Evolutionary conservation across 2,888 invertebrate genomes (phyloP), one percentile per base, ranked within the genome.

Genomic region (Boloria euphrosyne): DNA sequence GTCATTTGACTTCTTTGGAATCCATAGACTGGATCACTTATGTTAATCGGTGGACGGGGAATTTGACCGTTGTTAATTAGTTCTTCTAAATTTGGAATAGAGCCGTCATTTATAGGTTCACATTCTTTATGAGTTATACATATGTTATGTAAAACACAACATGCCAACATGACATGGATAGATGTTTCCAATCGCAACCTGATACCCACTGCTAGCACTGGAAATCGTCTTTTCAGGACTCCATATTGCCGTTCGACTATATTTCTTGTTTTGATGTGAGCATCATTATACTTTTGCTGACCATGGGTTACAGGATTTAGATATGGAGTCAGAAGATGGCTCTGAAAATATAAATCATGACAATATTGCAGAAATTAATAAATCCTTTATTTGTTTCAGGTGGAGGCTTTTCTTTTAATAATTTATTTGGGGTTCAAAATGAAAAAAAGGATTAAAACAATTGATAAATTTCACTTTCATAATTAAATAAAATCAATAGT

Each of bases 131-230:
- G 53, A 52, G 50, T 31, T n/a, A 54, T 69, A 31, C 69, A 71
- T 13, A 73, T 62, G 58, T 74, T 72, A 52, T 72, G 74, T 43
- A 74, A 69, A 38, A 72, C 61, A 57, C 64, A 66, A 38, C 73
- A 73, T 4, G 73, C 70, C n/a, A 72, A 5, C 31, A 73, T 68
- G 38, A 72, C 67, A 57, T 68, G 68, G 3, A 60, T 43, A 16
- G 70, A 63, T 53, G 60, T 72, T 17, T 65, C 10, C 22, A 76
- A 47, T 65, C 75, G 70, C 6, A 76, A 49, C 13, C 76, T 31
- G 43, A 81, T 71, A 27, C 78, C 80, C 27, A 76, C 31, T 49
- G 62, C 62, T 16, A 62, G 54, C 13, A 49, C 59, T 14, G 59
- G 52, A 59, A 22, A 22, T 22, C 22, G 22, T 22, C 22, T 22